Base-by-base conservation (phyloP, 2,888 invertebrate genomes). In the Cremastinae sp. region DNA sequence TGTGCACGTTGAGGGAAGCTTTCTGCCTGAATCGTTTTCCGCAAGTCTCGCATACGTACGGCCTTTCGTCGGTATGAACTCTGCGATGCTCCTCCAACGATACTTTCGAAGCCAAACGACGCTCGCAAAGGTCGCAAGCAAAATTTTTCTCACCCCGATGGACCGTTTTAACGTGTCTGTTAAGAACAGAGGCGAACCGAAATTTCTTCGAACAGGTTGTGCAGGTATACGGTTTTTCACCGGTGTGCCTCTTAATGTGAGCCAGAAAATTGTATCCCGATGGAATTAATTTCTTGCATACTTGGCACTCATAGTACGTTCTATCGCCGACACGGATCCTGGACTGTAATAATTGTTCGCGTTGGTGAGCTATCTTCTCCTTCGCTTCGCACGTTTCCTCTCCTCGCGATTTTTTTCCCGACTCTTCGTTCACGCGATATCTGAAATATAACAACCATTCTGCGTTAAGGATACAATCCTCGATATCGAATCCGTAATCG, bases 251-350 rank as follows among this genome's bases (percentile, higher is more conserved):
- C 10, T 81, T 81, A 0, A 74, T 76, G 66, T 86, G 86, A 10
- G 74, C 76, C 10, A 81, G 28, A 12, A 85, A 83, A 73, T 85
- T 93, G 86, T 93, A 93, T 3, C 92, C 86, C 0, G 93, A 92
- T 76, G 92, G 91, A n/a, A 94, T 86, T 69, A 90, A 90, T 84
- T 92, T 92, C 0, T 91, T 91, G 84, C 94, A 94, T 5, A 90
- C 86, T 22, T 86, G 89, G 83, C 94, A 94, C 62, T 90, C 90
- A 84, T 92, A 93, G 80, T 89, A 91, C 1, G 90, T 88, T 62
- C 90, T 90, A 0, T 92, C 92, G 81, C 92, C 90, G 0, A 89
- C 85, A 9, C 83, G 81, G 2, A 83, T 49, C 72, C 75, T 82
- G 2, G 84, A 75, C 0, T 61, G 18, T 2, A 18, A 18, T 12